These are phyloP conservation scores for Cybosia mesomella DNA, from an alignment of 2,888 invertebrate genomes.

Conservation along the genomic window DNA sequence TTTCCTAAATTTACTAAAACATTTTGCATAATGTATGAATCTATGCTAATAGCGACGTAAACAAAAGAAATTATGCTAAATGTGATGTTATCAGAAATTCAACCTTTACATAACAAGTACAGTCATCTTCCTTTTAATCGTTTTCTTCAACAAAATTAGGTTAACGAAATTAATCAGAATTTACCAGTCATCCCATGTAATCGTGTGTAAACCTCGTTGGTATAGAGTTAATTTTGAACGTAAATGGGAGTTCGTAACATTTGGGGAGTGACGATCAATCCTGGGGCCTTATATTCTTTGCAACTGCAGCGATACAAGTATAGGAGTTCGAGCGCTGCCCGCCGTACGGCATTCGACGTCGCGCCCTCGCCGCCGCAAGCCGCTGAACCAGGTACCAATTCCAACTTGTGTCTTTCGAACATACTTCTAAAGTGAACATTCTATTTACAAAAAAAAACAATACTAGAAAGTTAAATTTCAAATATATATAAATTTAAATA, in stretches of 20 bases:
- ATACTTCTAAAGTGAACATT: conserved; percentile 33
- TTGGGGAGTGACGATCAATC: conserved; percentile 68
- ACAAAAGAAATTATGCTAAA: conserved; percentile 11
- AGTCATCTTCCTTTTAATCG: conserved; percentile 13
- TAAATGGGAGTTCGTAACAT: conserved; percentile 55
- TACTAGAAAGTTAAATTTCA: background rate
- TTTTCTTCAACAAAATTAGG: conserved; percentile 27
- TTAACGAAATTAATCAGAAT: conserved; percentile 45
- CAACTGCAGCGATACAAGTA: conserved; percentile 66
- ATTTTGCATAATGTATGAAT: background rate
- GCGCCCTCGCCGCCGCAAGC: conserved; percentile 63
- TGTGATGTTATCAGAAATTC: background rate
- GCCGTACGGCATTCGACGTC: conserved; percentile 76
- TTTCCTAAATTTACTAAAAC: background rate
- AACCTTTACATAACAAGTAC: conserved; percentile 6
- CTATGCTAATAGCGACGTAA: background rate
- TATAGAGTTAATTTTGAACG: conserved; percentile 58
- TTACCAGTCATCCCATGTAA: conserved; percentile 39
- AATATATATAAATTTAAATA: background rate
- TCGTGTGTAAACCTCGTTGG: conserved; percentile 47
- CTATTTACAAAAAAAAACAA: conserved; percentile 8
- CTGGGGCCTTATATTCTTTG: conserved; percentile 61
- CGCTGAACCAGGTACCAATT: conserved; percentile 59
- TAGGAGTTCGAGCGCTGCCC: conserved; percentile 45
- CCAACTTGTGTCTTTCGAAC: conserved; percentile 37